Evolutionary conservation across 2,888 invertebrate genomes (phyloP), one percentile per base, ranked within the genome.

Genomic region (Chydorus sphaericus): DNA sequence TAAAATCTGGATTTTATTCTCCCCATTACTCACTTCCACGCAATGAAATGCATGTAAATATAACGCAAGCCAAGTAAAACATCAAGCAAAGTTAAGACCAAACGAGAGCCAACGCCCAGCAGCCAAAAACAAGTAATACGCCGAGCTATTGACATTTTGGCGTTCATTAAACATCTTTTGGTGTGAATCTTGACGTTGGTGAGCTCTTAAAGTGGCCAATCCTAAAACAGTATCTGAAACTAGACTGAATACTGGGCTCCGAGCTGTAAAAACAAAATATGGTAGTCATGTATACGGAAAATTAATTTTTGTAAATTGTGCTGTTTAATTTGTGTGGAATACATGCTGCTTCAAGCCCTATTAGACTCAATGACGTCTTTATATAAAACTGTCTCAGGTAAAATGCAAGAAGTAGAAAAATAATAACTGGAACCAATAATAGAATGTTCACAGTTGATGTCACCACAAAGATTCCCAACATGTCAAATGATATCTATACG

Each of bases 61-160:
- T 87, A 1, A 94, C 91, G 44, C 86, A 68, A 0, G 81, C 79
- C 58, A 96, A 86, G 70, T 93, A 96, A 6, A 85, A 61, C 1
- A 88, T 80, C 93, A 93, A 53, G 91, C 78, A 61, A 88, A 75
- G 68, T 97, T 97, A 64, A 97, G 72, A 79, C 88, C 88, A 65
- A 92, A 85, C 1, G 92, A 94, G 66, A 97, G 92, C 62, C 96
- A 93, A 59, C 94, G 81, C 18, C 88, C 87, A 5, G 88, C 84
- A 0, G 87, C 80, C 55, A 97, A 80, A 69, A 92, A 92, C 64
- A 90, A 74, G 67, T 82, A 93, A 85, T 89, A 96, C 6, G 94
- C 85, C 1, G 93, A 85, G 55, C 91, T 88, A 66, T 96, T 92
- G 4, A 56, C 23, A 23, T 56, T 56, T 23, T 59, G 60, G 58